Conservation (phyloP, 1,140 invertebrate species). For the Drosophila sp. region DNA sequence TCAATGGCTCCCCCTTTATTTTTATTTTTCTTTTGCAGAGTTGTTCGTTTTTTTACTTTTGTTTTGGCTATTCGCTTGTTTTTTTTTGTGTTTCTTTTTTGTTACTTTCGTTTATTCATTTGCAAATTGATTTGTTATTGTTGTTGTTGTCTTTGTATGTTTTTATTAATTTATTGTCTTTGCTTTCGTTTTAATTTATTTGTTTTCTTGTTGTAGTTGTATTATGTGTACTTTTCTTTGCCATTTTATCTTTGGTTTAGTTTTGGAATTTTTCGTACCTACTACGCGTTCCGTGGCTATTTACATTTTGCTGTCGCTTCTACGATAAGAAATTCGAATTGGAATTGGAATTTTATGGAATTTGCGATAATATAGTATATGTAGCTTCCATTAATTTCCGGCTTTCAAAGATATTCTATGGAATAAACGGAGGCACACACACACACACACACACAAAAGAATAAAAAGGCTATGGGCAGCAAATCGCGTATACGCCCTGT, state of each 20-base stretch:
- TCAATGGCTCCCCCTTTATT: background rate
- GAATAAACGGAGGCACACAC: background rate
- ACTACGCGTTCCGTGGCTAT: slow-evolving; percentile 25
- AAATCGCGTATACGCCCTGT: slow-evolving; percentile 52
- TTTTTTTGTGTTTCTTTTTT: slow-evolving; percentile 40
- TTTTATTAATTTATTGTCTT: slow-evolving; percentile 62
- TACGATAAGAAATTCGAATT: slow-evolving; percentile 17
- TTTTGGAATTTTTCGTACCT: slow-evolving; percentile 54
- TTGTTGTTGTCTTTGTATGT: slow-evolving; percentile 21
- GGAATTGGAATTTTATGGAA: slow-evolving; percentile 9
- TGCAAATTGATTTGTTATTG: slow-evolving; percentile 68
- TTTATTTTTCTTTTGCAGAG: background rate
- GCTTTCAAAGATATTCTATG: background rate
- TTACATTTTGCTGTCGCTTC: slow-evolving; percentile 48
- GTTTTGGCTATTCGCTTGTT: slow-evolving; percentile 25
- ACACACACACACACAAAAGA: background rate
- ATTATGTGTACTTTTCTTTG: slow-evolving; percentile 60
- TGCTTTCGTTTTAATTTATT: slow-evolving; percentile 55
- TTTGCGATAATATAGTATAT: slow-evolving; percentile 9
- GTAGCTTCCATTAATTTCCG: slow-evolving; percentile 6
- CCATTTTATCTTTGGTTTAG: slow-evolving; percentile 79
- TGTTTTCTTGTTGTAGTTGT: slow-evolving; percentile 26
- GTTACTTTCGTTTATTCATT: slow-evolving; percentile 70
- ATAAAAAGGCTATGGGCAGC: slow-evolving; percentile 23
- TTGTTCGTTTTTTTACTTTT: slow-evolving; percentile 21